These are phyloP conservation scores for Umimayanthus kanabou DNA, from an alignment of 92 coral and sea anemone species.

Conservation along the genomic window DNA sequence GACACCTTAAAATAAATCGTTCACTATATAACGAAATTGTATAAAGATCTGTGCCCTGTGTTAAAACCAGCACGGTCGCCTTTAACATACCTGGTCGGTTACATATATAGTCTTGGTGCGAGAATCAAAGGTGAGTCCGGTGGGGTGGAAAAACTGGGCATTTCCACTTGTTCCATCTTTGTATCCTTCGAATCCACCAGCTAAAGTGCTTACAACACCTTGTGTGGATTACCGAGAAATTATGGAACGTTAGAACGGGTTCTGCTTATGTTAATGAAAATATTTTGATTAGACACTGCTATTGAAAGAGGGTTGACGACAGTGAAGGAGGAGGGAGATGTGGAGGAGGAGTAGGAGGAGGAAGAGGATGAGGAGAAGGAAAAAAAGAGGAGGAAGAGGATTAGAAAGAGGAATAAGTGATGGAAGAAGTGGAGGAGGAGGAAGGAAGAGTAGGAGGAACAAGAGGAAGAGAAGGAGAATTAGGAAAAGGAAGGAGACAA, in stretches of 20 bases:
- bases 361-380: not conserved
- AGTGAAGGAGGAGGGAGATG: not conserved
- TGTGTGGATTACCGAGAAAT: not conserved
- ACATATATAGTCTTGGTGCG: conserved; percentile 66
- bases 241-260: not conserved
- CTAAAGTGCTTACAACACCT: conserved; percentile 76
- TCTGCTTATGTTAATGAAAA: too few species aligned
- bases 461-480: not conserved
- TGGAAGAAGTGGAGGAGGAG: not conserved
- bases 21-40: too few species aligned
- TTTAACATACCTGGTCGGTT: conserved; percentile 72
- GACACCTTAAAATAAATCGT: too few species aligned
- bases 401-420: not conserved
- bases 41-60: too few species aligned
- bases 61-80: too few species aligned
- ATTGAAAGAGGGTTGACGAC: too few species aligned
- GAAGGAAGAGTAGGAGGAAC: not conserved
- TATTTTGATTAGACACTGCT: too few species aligned
- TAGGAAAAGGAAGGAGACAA: not conserved
- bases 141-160: conserved; percentile 78
- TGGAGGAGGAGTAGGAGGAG: not conserved
- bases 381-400: not conserved
- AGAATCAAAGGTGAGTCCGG: conserved; percentile 77
- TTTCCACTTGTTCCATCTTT: conserved; percentile 60
- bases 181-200: conserved; percentile 73